A percentile compares a stretch with the other conserved stretches of the same genome.
phyloP scores from a whole-genome alignment of 2,113 vertebrate species.

The Carassius auratus region DNA sequence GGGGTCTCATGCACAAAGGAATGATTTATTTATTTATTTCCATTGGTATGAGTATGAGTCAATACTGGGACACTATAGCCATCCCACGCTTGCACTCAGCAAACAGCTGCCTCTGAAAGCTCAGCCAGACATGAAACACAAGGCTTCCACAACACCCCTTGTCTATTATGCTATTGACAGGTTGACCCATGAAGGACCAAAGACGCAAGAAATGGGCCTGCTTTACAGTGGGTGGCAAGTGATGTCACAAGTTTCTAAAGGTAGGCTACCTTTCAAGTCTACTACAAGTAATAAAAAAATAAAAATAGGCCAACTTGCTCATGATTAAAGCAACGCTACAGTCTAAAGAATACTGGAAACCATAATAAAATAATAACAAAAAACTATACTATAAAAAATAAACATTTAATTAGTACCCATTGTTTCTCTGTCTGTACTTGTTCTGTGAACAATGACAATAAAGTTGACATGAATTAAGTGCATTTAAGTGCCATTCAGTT shows the following conservation, averaged over 20 bases:
- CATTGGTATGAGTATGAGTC: conserved; percentile 38
- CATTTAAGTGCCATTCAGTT: no score
- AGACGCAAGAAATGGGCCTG: background rate
- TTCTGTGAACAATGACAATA: no score
- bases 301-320: background rate
- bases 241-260: background rate
- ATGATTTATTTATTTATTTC: background rate
- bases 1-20: conserved; percentile 7
- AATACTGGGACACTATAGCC: conserved; percentile 19
- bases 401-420: no score
- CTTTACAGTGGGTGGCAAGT: background rate
- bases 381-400: no score
- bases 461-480: no score
- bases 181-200: background rate
- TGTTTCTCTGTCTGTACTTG: no score
- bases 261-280: background rate
- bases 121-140: conserved; percentile 36
- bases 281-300: background rate
- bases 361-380: background rate
- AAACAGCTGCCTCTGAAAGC: conserved; percentile 51
- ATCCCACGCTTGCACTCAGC: conserved; percentile 40
- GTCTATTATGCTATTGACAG: conserved; percentile 15
- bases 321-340: background rate
- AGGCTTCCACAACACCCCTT: background rate
- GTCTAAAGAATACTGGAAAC: background rate